Conservation (phyloP, 2,888 invertebrate genomes). For the Thecocarcelia acutangulata region DNA sequence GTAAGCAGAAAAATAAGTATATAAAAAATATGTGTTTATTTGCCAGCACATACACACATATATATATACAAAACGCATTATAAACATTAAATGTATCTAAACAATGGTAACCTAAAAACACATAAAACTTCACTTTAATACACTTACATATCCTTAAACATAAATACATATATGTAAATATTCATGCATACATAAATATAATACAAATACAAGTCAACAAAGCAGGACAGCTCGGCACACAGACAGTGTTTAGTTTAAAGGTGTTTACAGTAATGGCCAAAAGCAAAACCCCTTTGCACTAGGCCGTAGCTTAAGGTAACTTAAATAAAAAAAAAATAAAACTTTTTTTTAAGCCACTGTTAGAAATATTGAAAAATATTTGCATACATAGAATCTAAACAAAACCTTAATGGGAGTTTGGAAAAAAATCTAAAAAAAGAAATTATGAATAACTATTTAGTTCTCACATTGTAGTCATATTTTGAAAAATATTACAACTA, state of each 20-base stretch:
- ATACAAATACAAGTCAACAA: slow-evolving; percentile 24
- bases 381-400: not conserved
- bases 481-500: not conserved
- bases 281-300: not conserved
- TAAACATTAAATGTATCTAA: slow-evolving; percentile 56
- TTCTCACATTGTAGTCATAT: slow-evolving; percentile 16
- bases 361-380: not conserved
- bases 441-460: not conserved
- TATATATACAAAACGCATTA: not conserved
- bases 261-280: not conserved
- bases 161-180: not conserved
- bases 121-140: slow-evolving; percentile 43
- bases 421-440: not conserved
- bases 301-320: not conserved
- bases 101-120: slow-evolving; percentile 65
- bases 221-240: not conserved
- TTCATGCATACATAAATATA: slow-evolving; percentile 17
- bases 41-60: slow-evolving; percentile 13
- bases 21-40: slow-evolving; percentile 5
- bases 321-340: not conserved
- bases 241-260: not conserved
- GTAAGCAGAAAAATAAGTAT: slow-evolving; percentile 24
- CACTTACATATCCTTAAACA: not conserved
- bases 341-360: not conserved
- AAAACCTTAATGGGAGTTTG: not conserved